These are phyloP conservation scores for Cyrtodaria siliqua DNA, from an alignment of 2,888 invertebrate genomes.

Conservation along the genomic window DNA sequence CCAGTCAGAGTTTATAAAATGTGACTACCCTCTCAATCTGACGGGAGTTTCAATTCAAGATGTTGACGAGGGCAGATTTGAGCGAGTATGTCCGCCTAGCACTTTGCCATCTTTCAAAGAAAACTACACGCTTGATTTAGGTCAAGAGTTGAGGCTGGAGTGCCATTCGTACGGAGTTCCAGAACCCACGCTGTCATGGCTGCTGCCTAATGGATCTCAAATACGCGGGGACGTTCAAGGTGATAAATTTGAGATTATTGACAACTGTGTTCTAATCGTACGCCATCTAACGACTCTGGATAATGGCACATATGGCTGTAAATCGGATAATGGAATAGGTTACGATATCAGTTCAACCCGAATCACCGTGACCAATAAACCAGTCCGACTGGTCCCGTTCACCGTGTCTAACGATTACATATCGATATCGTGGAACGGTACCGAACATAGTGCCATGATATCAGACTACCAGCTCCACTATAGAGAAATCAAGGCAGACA, in stretches of 20 bases:
- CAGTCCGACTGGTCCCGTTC: slow-evolving; percentile 83
- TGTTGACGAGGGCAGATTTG: slow-evolving; percentile 48
- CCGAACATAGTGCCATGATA: slow-evolving; percentile 68
- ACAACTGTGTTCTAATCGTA: slow-evolving; percentile 62
- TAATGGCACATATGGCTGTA: slow-evolving; percentile 86
- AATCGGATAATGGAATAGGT: slow-evolving; percentile 84
- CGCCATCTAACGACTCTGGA: slow-evolving; percentile 75
- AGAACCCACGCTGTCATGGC: slow-evolving; percentile 85
- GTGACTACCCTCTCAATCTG: slow-evolving; percentile 79
- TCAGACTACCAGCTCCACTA: slow-evolving; percentile 77
- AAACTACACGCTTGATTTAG: slow-evolving; percentile 79
- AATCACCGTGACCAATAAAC: slow-evolving; percentile 84
- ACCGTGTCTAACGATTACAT: slow-evolving; percentile 84
- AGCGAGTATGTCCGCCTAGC: slow-evolving; percentile 80
- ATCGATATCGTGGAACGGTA: slow-evolving; percentile 85
- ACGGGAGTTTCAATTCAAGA: slow-evolving; percentile 48
- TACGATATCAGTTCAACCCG: slow-evolving; percentile 77
- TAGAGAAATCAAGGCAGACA: slow-evolving; percentile 34
- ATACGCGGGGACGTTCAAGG: slow-evolving; percentile 73
- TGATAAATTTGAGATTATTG: slow-evolving; percentile 59
- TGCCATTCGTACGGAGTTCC: slow-evolving; percentile 87
- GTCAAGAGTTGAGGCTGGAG: slow-evolving; percentile 83
- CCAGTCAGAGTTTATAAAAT: slow-evolving; percentile 81
- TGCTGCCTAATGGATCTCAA: slow-evolving; percentile 83
- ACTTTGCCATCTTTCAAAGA: slow-evolving; percentile 78